Evolutionary conservation across 2,888 invertebrate genomes (phyloP), one percentile per base, ranked within the genome.

Genomic region (Cataglyphis altisquamis): DNA sequence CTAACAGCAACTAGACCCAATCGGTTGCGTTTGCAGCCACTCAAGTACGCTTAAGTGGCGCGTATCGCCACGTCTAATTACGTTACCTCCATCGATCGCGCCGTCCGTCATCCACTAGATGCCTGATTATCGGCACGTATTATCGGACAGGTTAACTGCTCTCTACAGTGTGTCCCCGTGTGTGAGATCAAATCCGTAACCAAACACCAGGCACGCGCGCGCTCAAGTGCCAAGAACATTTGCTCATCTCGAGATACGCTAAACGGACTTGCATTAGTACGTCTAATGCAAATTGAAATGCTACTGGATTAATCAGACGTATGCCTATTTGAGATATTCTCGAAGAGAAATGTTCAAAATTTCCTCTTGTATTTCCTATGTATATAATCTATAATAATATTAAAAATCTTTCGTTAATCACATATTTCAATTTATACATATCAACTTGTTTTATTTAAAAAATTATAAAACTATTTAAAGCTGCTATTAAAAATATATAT

Each of bases 1-100:
- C 73, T 86, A 83, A 87, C 60, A 87, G 89, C 84, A 89, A 90
- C 90, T 85, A 89, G 87, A 90, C 90, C n/a, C 90, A 88, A 90
- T 90, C 89, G 87, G 89, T 88, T 86, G 90, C 90, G 90, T 90
- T 89, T 89, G 90, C 90, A 90, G 90, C 90, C 89, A 89, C 88
- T 90, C 88, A 89, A 90, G 90, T 89, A 85, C 90, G 87, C 90
- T 90, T 90, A 89, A 90, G 90, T 89, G 90, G 85, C 89, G 88
- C 90, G 88, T 90, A 90, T 90, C 90, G 86, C 84, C 84, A 83
- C 86, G 84, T 86, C 89, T 90, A 90, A 90, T 90, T 90, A 90
- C 90, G 90, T 90, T 90, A 90, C 86, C 86, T 88, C 87, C 90
- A 90, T 90, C 90, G 90, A 90, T 90, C 90, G 86, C 81, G 84